phyloP scores from a whole-genome alignment of 2,888 invertebrate species.

The Sinotaia quadrata region DNA sequence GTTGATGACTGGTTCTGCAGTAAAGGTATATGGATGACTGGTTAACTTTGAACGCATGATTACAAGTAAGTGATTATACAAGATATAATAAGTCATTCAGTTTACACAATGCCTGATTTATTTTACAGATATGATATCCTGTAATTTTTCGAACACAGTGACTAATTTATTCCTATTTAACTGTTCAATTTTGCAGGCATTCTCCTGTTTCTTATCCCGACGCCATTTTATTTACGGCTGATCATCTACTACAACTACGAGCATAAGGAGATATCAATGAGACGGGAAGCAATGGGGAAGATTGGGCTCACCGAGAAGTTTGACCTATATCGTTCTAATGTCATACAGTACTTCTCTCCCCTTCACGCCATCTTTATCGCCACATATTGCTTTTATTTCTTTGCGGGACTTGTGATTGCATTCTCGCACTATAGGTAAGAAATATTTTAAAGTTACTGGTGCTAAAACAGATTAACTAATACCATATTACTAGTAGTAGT shows the following conservation, averaged over 20 bases:
- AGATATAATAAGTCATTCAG: too few species aligned
- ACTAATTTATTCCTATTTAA: too few species aligned
- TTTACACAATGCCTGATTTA: too few species aligned
- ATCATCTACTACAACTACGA: conserved; percentile 67
- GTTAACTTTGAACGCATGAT: too few species aligned
- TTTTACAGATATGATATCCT: too few species aligned
- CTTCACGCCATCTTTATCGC: conserved; percentile 63
- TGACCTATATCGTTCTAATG: conserved; percentile 59
- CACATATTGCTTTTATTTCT: conserved; percentile 62
- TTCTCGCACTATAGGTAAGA: conserved; percentile 39
- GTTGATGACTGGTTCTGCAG: too few species aligned
- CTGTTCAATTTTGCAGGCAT: conserved; percentile 39
- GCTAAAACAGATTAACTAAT: too few species aligned
- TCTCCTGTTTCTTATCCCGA: conserved; percentile 58
- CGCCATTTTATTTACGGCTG: conserved; percentile 65
- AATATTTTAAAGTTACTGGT: too few species aligned
- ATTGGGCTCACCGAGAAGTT: conserved; percentile 47
- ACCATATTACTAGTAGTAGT: not conserved
- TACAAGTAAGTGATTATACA: too few species aligned
- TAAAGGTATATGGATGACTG: too few species aligned
- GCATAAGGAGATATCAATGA: conserved; percentile 52
- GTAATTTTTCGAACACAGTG: too few species aligned
- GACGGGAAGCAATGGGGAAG: conserved; percentile 42
- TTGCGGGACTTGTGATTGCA: conserved; percentile 57
- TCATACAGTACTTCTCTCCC: conserved; percentile 65